Evolutionary conservation across 2,888 invertebrate species (phyloP).

Genomic region (Cenopis cana): DNA sequence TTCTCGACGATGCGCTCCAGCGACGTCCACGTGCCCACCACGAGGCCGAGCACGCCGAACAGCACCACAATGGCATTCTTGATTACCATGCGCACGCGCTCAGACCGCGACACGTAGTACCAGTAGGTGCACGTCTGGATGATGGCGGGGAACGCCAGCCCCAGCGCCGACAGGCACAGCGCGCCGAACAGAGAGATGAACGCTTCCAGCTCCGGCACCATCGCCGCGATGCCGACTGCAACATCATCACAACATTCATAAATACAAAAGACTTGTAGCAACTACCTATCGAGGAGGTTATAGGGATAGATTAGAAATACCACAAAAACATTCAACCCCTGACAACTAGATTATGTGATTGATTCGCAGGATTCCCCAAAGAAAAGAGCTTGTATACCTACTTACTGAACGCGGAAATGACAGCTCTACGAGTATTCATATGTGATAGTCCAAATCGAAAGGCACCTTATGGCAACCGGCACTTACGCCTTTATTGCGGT

Average conservation of each 20-base stretch:
- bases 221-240: conserved; percentile 93
- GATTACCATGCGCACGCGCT: conserved; percentile 83
- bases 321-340: too few species aligned
- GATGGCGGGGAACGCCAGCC: conserved; percentile 95
- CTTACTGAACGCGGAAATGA: too few species aligned
- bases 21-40: conserved; percentile 89
- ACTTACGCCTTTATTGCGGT: too few species aligned
- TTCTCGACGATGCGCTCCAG: conserved; percentile 86
- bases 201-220: conserved; percentile 93
- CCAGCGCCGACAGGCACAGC: conserved; percentile 93
- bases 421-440: too few species aligned
- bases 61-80: conserved; percentile 87
- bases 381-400: too few species aligned
- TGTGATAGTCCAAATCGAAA: too few species aligned
- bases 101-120: conserved; percentile 85
- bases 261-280: not conserved
- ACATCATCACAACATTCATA: conserved; percentile 52
- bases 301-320: too few species aligned
- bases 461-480: too few species aligned
- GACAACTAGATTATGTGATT: too few species aligned
- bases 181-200: conserved; percentile 95
- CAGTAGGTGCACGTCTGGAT: conserved; percentile 94
- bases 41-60: conserved; percentile 87
- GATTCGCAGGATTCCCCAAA: too few species aligned
- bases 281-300: too few species aligned